Conservation (phyloP, 2,888 invertebrate species). For the Pomacea canaliculata region DNA sequence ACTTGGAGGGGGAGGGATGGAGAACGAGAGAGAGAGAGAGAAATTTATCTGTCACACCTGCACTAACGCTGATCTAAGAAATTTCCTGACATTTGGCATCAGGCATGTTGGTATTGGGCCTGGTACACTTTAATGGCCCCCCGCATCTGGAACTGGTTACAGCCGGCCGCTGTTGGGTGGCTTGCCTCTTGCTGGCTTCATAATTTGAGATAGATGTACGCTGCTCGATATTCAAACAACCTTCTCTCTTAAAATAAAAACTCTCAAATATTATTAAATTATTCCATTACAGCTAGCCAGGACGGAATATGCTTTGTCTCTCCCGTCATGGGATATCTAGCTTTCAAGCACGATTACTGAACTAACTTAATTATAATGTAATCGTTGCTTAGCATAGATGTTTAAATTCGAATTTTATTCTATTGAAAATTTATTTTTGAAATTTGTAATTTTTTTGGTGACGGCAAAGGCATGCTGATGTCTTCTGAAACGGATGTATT, state of each 20-base stretch:
- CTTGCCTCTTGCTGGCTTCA: not conserved
- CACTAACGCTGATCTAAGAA: not conserved
- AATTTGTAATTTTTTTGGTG: too few relatives aligned
- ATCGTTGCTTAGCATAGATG: too few relatives aligned
- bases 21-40: not conserved
- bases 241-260: not conserved
- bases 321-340: too few relatives aligned
- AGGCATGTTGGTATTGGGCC: conserved; percentile 1
- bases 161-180: not conserved
- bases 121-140: not conserved
- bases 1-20: not conserved
- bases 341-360: too few relatives aligned
- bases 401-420: too few relatives aligned
- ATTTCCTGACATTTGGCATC: conserved; percentile 4
- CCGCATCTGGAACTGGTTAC: not conserved
- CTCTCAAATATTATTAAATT: not conserved
- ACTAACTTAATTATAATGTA: too few relatives aligned
- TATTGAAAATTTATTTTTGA: too few relatives aligned
- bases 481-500: too few relatives aligned
- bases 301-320: too few relatives aligned
- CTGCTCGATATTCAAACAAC: too few relatives aligned
- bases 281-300: too few relatives aligned
- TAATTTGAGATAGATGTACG: not conserved
- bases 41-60: conserved; percentile 2
- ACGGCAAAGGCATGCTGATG: too few relatives aligned